Base-by-base conservation (phyloP, 2,113 vertebrate genomes). In the Bambusicola thoracicus region DNA sequence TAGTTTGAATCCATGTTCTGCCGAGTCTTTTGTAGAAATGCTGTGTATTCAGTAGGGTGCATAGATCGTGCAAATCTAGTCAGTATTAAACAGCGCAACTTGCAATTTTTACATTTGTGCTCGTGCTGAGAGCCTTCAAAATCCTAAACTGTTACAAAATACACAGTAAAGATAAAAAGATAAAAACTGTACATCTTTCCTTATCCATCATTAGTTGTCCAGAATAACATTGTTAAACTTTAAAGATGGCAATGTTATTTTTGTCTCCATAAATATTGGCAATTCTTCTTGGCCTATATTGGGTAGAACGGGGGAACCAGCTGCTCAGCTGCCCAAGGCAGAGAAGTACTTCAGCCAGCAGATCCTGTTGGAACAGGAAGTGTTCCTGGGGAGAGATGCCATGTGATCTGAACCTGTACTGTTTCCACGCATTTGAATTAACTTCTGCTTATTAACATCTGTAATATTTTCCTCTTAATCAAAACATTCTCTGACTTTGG, bases 81-180 rank as follows among this genome's bases (percentile, higher is more conserved):
- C 20, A 29, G 5, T 22, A 46, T 16, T 41, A 67, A 43, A 53
- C 44, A 49, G 69, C n/a, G n/a, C 58, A 73, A 25, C 30, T 16
- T 11, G 11, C 49, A 38, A 34, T 30, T 73, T 43, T 55, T 61
- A n/a, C 22, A 13, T 66, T 58, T 44, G 27, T 56, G 49, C 25
- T 67, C 46, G 53, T 43, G 44, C 67, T 20, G 43, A 53, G 25
- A 67, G 61, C 59, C 11, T 59, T 44, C 79, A 44, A 82, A 92
- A 55, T 65, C 67, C 27, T 24, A 19, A 49, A 24, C 65, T 36
- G 49, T 22, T 48, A 68, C 4, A 6, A 38, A 41, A 53, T 65
- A 3, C 0, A 0, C 29, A 15, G 36, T 63, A 34, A 55, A 55
- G 30, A n/a, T 17, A 51, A 46, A 34, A 55, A 55, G 30, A n/a